These are phyloP conservation scores for Therioaphis trifolii DNA, from an alignment of 2,888 invertebrate species.

Conservation along the genomic window DNA sequence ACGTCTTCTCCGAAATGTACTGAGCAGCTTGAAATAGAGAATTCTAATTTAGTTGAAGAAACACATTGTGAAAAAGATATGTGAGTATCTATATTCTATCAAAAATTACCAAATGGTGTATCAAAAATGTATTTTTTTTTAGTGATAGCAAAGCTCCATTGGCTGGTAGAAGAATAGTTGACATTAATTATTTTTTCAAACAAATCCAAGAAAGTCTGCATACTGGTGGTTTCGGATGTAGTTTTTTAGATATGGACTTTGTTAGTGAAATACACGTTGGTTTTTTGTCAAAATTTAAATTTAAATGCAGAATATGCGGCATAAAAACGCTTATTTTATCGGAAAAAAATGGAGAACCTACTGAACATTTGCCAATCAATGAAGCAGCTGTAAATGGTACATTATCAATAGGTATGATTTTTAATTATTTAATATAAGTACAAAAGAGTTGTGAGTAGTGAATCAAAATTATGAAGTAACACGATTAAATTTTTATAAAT, in stretches of 20 bases:
- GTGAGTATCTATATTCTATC: constrained; percentile 1
- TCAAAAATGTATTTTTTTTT: constrained; percentile 26
- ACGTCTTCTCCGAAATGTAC: not conserved
- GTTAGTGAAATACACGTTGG: constrained; percentile 19
- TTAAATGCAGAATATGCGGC: constrained; percentile 9
- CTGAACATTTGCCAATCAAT: constrained; percentile 15
- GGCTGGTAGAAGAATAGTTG: constrained; percentile 27
- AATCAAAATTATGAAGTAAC: not conserved
- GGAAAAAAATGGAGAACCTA: constrained; percentile 1
- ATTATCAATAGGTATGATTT: constrained; percentile 15
- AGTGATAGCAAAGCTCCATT: constrained; percentile 13
- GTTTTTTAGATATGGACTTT: constrained; percentile 29
- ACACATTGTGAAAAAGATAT: not conserved
- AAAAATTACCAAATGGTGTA: not conserved
- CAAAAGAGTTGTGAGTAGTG: not conserved
- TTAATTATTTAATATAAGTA: constrained; percentile 5
- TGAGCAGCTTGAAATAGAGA: constrained; percentile 10
- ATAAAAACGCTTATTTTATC: constrained; percentile 6
- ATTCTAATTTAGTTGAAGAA: not conserved
- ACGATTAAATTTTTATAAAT: not conserved
- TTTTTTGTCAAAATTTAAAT: constrained; percentile 27
- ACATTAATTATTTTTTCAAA: constrained; percentile 26
- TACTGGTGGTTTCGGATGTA: constrained; percentile 10
- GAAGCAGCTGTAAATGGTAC: constrained; percentile 27
- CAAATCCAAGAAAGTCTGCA: constrained; percentile 33